Base-by-base conservation (phyloP, 2,113 vertebrate genomes). In the Melanerpes aurifrons region DNA sequence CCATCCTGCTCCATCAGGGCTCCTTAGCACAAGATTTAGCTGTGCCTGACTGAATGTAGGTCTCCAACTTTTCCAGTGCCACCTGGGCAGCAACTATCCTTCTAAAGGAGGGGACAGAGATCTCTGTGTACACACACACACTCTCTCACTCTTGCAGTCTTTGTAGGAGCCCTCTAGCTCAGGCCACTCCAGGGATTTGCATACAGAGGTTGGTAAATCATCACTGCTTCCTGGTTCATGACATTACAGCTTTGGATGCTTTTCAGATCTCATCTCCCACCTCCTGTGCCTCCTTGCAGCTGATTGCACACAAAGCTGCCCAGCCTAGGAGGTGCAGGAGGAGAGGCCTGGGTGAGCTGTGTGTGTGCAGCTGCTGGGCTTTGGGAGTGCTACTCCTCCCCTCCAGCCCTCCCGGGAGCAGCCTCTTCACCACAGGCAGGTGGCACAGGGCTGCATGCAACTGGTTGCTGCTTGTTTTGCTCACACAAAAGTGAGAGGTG, bases 161-260 rank as follows among this genome's bases (percentile, higher is more conserved):
- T 88, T 93, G 86, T 79, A 76, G 92, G 77, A 84, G 92, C 86
- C 74, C 90, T 96, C 90, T 40, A 82, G 88, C 96, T 95, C 63
- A 69, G 73, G 95, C 89, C 95, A 73, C 86, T 88, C 66, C 1
- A n/a, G 82, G 86, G 82, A 97, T 98, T 98, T 98, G 97, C 98
- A 97, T 97, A 94, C 87, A 90, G 86, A 96, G 63, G 58, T 81
- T 86, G 90, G 82, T 96, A 97, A 97, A 94, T 95, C 77, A 61
- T 93, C 93, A 82, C 92, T 96, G 71, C 93, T 98, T 98, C 98
- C 97, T 96, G 97, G 97, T 98, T 98, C 96, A 4, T 95, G 97
- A 94, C 96, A 94, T 29, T 87, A 35, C 50, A 61, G 92, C 92
- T 92, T 76, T 94, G 88, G 96, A 92, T 96, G 76, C 21, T 45